Conservation (phyloP, 1,140 invertebrate genomes). For the Nebria ingens region DNA sequence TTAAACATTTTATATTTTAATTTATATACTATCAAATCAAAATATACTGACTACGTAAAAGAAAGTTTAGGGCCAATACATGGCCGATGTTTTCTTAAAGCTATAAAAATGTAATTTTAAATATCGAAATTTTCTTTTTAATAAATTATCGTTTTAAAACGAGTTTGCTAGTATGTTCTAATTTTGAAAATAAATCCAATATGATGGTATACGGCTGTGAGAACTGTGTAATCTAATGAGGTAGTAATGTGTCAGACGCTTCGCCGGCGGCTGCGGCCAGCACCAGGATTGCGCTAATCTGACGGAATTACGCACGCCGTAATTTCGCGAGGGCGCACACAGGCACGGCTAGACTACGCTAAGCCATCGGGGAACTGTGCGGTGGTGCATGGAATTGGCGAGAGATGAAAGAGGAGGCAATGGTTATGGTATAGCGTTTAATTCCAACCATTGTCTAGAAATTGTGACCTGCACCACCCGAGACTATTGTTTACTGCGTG, state of each 20-base stretch:
- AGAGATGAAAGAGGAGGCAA: neutral
- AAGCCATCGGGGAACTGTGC: neutral
- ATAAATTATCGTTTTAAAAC: too few relatives aligned
- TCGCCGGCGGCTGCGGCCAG: conserved; percentile 18
- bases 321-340: conserved; percentile 14
- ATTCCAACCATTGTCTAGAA: conserved; percentile 27
- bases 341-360: conserved; percentile 1
- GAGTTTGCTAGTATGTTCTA: too few relatives aligned
- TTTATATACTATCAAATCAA: too few relatives aligned
- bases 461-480: conserved; percentile 13
- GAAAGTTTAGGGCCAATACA: too few relatives aligned
- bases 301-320: conserved; percentile 29
- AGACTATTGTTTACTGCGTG: neutral
- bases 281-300: conserved; percentile 31
- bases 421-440: conserved; percentile 18
- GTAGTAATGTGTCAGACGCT: conserved; percentile 33
- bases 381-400: neutral
- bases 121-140: too few relatives aligned
- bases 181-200: too few relatives aligned
- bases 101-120: too few relatives aligned
- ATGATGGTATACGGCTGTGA: too few relatives aligned
- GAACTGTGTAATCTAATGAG: conserved; percentile 28
- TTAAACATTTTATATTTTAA: too few relatives aligned
- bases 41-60: too few relatives aligned
- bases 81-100: too few relatives aligned